Conservation (phyloP, 2,888 invertebrate species). For the Spodoptera exigua region DNA sequence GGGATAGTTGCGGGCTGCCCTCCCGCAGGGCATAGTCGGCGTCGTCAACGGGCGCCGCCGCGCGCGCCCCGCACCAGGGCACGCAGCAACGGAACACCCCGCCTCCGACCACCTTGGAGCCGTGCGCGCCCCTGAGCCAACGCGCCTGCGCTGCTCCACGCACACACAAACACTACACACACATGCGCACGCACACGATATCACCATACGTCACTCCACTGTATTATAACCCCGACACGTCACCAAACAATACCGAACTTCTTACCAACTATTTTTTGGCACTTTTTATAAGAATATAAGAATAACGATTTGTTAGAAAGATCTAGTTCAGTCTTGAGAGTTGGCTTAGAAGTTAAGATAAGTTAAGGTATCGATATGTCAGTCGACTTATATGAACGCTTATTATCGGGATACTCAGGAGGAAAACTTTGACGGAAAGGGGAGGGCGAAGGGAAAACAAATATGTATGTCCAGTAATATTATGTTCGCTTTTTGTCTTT, state of each 20-base stretch:
- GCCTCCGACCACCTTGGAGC: constrained; percentile 92
- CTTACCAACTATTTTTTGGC: constrained; percentile 62
- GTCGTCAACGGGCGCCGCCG: constrained; percentile 91
- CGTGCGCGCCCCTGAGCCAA: constrained; percentile 82
- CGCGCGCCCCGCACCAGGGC: constrained; percentile 94
- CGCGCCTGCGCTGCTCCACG: constrained; percentile 56
- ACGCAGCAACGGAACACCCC: constrained; percentile 95
- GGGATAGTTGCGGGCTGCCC: constrained; percentile 80
- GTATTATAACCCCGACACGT: constrained; percentile 34
- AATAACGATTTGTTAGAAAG: constrained; percentile 65
- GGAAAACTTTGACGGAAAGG: constrained; percentile 47
- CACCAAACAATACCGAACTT: constrained; percentile 25
- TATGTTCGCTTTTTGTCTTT: constrained; percentile 53
- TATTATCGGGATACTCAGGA: constrained; percentile 42
- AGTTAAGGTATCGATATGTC: constrained; percentile 79
- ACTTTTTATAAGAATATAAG: constrained; percentile 57
- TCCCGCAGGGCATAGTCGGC: constrained; percentile 85
- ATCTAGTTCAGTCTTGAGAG: constrained; percentile 80
- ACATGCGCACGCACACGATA: constrained; percentile 51
- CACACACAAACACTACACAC: constrained; percentile 48
- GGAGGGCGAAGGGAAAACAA: constrained; percentile 56
- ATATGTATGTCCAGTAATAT: constrained; percentile 51
- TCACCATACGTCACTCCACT: constrained; percentile 58
- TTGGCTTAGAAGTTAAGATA: constrained; percentile 74
- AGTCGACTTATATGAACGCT: constrained; percentile 67